Evolutionary conservation across 2,113 vertebrate species (phyloP), one percentile per base, ranked within the genome.

Genomic region (Meles meles): DNA sequence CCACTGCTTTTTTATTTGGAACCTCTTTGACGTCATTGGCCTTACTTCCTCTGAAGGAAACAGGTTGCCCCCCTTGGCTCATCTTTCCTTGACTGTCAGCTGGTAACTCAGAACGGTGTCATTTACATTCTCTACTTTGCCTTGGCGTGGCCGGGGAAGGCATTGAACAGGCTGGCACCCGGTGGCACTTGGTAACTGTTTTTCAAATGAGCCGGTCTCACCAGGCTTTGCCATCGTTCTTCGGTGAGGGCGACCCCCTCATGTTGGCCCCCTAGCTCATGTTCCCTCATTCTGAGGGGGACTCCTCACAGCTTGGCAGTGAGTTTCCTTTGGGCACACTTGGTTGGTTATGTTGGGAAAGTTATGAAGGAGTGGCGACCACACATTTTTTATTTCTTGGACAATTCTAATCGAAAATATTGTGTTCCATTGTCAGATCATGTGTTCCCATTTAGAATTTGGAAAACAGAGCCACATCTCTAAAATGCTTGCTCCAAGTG

Each of bases 21-120:
- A 86, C 52, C 20, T 12, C 1, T 61, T 95, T 98, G 79, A 39
- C 61, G 93, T 98, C 91, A 96, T 0, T 96, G 81, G 69, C 85
- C 52, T 72, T 79, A 0, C 18, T 94, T 94, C 31, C 96, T 67
- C 39, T 82, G 96, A 79, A 76, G 96, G 96, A 96, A n/a, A 52
- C 81, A 88, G 3, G 29, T 31, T 37, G 84, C 76, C 13, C 6
- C 86, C 86, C 27, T 34, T 71, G 93, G 65, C 47, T 82, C 49
- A 3, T 90, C 91, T 97, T 94, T 96, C 96, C 44, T 77, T 49
- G 42, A 80, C 37, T 67, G n/a, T 79, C 92, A 42, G 0, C 0
- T 95, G 86, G 67, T 88, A 86, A 7, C 94, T 44, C 59, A 52
- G 61, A 92, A 23, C 1, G 23, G 82, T 85, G 21, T 96, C 94